phyloP scores from a whole-genome alignment of 1,140 invertebrate species.

The Coenobita brevimanus region DNA sequence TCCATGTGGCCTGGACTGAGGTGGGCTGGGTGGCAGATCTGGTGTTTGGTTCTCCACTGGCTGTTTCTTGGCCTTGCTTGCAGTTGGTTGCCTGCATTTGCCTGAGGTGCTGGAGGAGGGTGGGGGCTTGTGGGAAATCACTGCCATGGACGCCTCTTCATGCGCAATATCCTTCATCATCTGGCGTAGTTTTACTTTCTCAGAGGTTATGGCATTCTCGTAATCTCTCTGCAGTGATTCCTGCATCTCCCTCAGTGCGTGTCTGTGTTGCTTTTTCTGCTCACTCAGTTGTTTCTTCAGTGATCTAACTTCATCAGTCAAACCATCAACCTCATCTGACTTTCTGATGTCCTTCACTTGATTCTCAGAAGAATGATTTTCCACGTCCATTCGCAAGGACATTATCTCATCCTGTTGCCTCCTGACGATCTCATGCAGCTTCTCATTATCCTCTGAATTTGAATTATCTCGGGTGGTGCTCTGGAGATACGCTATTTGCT shows the following conservation, averaged over 20 bases:
- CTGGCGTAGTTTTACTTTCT: constrained; percentile 23
- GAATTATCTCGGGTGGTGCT: neutral
- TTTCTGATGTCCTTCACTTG: constrained; percentile 20
- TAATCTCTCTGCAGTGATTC: constrained; percentile 33
- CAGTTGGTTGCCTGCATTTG: constrained; percentile 9
- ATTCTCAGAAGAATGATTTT: constrained; percentile 3
- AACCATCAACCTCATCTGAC: constrained; percentile 26
- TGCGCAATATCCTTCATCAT: constrained; percentile 52
- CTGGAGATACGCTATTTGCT: constrained; percentile 37
- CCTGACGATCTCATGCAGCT: constrained; percentile 11
- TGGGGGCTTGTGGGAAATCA: constrained; percentile 38
- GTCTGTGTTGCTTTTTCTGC: constrained; percentile 37
- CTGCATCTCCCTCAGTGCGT: constrained; percentile 37
- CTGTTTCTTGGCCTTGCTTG: constrained; percentile 30
- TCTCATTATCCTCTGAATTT: neutral
- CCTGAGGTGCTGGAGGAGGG: constrained; percentile 23
- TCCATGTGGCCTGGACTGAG: too few species aligned
- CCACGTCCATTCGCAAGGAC: constrained; percentile 12
- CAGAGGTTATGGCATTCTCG: constrained; percentile 24
- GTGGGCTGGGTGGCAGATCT: neutral
- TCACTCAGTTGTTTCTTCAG: constrained; percentile 36
- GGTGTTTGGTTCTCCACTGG: neutral
- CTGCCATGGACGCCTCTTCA: constrained; percentile 11
- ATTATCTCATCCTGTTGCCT: constrained; percentile 39
- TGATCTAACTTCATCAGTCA: constrained; percentile 28